These are phyloP conservation scores for Arctia plantaginis DNA, from an alignment of 2,888 invertebrate genomes.

Conservation along the genomic window DNA sequence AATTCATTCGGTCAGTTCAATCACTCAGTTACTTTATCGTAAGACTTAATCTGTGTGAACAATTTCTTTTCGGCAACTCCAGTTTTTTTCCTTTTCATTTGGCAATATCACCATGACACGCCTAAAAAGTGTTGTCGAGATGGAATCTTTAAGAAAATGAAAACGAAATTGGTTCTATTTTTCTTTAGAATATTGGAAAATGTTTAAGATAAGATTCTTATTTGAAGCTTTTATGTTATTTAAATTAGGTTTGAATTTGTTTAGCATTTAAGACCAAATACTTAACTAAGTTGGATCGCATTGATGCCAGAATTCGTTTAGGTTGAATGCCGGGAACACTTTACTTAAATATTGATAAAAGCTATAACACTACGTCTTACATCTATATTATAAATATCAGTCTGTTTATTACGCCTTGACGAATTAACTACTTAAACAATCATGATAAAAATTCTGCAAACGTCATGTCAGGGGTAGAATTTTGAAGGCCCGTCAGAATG, in stretches of 20 bases:
- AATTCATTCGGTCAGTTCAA: not conserved
- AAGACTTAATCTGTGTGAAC: conserved; percentile 9
- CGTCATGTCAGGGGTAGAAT: not conserved
- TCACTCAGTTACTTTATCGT: conserved; percentile 14
- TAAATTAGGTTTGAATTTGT: not conserved
- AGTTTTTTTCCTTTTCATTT: conserved; percentile 22
- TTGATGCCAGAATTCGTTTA: not conserved
- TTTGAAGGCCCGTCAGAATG: too few species aligned
- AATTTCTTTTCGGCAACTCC: conserved; percentile 21
- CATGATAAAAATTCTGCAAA: not conserved
- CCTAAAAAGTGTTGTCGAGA: conserved; percentile 6
- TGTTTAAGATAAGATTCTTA: not conserved
- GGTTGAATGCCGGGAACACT: not conserved
- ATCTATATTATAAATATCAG: not conserved
- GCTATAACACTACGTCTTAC: not conserved
- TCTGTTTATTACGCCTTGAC: not conserved
- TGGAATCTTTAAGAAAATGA: conserved; percentile 4
- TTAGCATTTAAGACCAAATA: not conserved
- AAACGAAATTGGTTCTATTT: conserved; percentile 1
- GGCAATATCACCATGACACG: conserved; percentile 8
- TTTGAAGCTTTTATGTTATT: not conserved
- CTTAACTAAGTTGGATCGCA: not conserved
- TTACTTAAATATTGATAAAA: not conserved
- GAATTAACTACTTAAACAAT: not conserved
- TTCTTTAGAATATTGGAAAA: conserved; percentile 6